Conservation (phyloP, 2,113 vertebrate species). For the Equus przewalskii region DNA sequence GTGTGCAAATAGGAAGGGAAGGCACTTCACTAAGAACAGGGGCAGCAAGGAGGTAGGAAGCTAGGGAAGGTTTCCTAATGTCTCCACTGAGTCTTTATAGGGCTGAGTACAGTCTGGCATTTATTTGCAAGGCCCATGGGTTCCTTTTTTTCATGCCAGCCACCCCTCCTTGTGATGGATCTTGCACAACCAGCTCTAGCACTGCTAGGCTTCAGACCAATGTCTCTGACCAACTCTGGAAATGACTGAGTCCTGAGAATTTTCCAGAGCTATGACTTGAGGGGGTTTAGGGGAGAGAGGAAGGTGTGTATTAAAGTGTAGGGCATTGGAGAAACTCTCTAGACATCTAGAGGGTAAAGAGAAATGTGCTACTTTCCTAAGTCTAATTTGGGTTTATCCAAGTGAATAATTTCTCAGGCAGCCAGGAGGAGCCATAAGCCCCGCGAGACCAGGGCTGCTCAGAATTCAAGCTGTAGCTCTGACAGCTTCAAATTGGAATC, state of each 20-base stretch:
- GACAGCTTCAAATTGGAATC: slow-evolving; percentile 66
- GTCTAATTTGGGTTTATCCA: slow-evolving; percentile 62
- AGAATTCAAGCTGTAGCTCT: slow-evolving; percentile 44
- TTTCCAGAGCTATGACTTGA: not conserved
- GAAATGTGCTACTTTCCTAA: slow-evolving; percentile 44
- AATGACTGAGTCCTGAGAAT: not conserved
- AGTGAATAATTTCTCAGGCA: slow-evolving; percentile 72
- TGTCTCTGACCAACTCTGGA: slow-evolving; percentile 30
- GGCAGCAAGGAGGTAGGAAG: not conserved
- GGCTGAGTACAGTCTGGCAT: not conserved
- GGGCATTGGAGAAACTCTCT: not conserved
- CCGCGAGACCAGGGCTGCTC: slow-evolving; percentile 14
- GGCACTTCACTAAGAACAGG: not conserved
- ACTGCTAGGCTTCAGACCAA: not conserved
- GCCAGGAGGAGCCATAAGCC: slow-evolving; percentile 52
- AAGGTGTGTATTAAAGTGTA: not conserved
- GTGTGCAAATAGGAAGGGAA: not conserved
- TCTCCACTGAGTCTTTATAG: not conserved
- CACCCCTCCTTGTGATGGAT: not conserved
- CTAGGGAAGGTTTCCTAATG: not conserved
- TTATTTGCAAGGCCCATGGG: not conserved
- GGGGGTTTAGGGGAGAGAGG: not conserved
- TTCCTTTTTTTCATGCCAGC: not conserved
- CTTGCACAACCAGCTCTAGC: not conserved
- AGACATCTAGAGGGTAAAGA: slow-evolving; percentile 36